Conservation (phyloP, 2,888 invertebrate genomes). For the Charanyca ferruginea region DNA sequence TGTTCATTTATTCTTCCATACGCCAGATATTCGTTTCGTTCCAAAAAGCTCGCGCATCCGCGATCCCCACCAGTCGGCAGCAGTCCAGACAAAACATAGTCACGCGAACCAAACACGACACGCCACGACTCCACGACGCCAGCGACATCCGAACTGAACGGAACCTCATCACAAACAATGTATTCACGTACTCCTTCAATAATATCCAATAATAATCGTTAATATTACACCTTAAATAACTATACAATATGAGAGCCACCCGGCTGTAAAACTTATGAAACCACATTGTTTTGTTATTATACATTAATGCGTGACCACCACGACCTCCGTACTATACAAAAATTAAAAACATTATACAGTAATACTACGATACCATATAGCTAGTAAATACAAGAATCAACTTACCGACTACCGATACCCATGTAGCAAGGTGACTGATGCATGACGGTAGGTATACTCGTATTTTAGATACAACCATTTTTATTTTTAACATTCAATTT, state of each 20-base stretch:
- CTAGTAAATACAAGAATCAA: constrained; percentile 89
- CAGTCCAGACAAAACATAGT: constrained; percentile 31
- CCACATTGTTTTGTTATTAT: constrained; percentile 78
- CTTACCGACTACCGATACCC: constrained; percentile 86
- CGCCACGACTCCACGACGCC: constrained; percentile 31
- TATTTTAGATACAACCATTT: constrained; percentile 89
- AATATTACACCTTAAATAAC: constrained; percentile 86
- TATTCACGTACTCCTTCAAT: constrained; percentile 63
- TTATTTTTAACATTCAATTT: constrained; percentile 85
- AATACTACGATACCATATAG: constrained; percentile 88
- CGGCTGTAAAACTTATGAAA: constrained; percentile 84
- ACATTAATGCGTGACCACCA: constrained; percentile 82
- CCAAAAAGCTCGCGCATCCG: constrained; percentile 52
- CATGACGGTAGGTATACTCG: constrained; percentile 83
- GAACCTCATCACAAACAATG: constrained; percentile 64
- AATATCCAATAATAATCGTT: constrained; percentile 75
- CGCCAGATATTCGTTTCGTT: constrained; percentile 30
- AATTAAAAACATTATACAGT: constrained; percentile 90
- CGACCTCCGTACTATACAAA: constrained; percentile 88
- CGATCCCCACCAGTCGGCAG: constrained; percentile 29
- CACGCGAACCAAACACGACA: constrained; percentile 43
- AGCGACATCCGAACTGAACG: constrained; percentile 37
- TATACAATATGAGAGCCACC: constrained; percentile 83
- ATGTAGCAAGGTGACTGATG: constrained; percentile 79
- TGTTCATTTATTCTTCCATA: constrained; percentile 39